Evolutionary conservation across 1,140 invertebrate genomes (phyloP).

Genomic region (Drosophila trapezifrons): DNA sequence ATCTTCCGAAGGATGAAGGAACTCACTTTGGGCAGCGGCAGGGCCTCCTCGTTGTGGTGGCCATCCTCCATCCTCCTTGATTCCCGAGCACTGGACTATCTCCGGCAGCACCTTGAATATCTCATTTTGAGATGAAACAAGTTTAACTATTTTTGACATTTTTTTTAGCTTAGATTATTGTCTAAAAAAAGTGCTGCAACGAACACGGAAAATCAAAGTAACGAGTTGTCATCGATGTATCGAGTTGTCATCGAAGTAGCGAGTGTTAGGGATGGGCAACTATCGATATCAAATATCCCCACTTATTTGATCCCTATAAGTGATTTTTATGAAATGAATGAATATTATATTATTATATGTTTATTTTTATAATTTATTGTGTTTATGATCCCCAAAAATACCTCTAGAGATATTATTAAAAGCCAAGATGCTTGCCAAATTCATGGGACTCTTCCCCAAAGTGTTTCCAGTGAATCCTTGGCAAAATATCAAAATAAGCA

Average conservation of each 20-base stretch:
- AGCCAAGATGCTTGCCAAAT: background rate
- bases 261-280: too few relatives aligned
- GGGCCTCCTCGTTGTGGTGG: background rate
- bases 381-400: too few relatives aligned
- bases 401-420: background rate
- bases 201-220: too few relatives aligned
- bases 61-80: background rate
- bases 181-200: background rate
- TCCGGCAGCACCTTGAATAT: background rate
- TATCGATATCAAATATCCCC: too few relatives aligned
- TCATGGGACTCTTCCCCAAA: background rate
- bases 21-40: background rate
- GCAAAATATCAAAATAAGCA: conserved; percentile 29
- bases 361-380: background rate
- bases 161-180: background rate
- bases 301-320: too few relatives aligned
- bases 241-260: too few relatives aligned
- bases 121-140: background rate
- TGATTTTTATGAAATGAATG: too few relatives aligned
- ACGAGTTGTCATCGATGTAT: too few relatives aligned
- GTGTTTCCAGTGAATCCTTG: background rate
- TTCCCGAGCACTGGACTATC: background rate
- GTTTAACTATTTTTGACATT: background rate
- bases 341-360: too few relatives aligned
- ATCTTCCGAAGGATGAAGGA: background rate